A percentile compares a stretch with the other conserved stretches of the same genome.
Conservation (phyloP, 2,113 vertebrate genomes). For the Neodon shergylaensis region DNA sequence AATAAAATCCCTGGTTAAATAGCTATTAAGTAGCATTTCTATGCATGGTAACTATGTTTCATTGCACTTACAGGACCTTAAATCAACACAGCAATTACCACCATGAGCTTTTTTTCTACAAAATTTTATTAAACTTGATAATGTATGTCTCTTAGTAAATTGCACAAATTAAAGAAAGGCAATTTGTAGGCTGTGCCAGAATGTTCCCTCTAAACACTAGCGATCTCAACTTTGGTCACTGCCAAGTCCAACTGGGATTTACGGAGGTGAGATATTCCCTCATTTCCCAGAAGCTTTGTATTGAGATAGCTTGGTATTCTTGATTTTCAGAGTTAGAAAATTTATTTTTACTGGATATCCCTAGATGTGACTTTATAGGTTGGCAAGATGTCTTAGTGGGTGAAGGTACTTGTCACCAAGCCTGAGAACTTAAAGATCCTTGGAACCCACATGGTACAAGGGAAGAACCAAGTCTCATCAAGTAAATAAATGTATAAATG, state of each 20-base stretch:
- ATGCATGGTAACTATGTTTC: conserved; percentile 81
- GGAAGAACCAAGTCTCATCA: not conserved
- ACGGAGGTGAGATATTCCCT: conserved; percentile 34
- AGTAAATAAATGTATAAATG: not conserved
- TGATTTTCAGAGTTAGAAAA: conserved; percentile 35
- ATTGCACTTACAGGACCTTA: conserved; percentile 76
- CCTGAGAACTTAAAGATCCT: not conserved
- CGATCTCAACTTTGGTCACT: conserved; percentile 54
- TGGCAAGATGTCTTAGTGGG: not conserved
- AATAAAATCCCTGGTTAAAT: conserved; percentile 78
- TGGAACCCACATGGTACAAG: not conserved
- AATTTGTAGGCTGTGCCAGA: conserved; percentile 78
- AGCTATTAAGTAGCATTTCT: conserved; percentile 75
- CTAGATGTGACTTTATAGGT: not conserved
- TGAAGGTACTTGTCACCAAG: not conserved
- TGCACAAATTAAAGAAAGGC: conserved; percentile 83
- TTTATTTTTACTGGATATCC: conserved; percentile 31
- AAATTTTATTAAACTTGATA: conserved; percentile 86
- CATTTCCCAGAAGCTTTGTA: conserved; percentile 27
- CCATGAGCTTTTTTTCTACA: conserved; percentile 81
- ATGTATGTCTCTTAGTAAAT: conserved; percentile 83
- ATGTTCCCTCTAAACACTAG: conserved; percentile 64
- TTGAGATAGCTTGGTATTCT: not conserved
- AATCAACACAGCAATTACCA: conserved; percentile 87
- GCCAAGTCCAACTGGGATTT: not conserved